Evolutionary conservation across 1,140 invertebrate genomes (phyloP).

Genomic region (Zaprionus camerounensis): DNA sequence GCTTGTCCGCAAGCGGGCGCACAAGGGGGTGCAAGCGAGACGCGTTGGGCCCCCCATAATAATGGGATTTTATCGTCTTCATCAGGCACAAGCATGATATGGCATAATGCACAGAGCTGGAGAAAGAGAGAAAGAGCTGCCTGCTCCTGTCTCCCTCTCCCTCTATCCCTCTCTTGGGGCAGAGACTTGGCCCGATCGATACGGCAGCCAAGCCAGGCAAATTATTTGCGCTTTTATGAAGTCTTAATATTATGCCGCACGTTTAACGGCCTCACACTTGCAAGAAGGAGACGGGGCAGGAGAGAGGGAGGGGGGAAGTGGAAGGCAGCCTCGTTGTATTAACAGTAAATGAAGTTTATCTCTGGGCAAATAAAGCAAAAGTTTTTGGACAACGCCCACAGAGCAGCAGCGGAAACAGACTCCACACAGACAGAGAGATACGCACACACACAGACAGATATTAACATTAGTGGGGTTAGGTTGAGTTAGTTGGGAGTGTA

Average conservation of each 20-base stretch:
- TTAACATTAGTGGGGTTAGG: background rate
- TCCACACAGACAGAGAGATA: background rate
- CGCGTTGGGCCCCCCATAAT: constrained; percentile 75
- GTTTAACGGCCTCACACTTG: constrained; percentile 75
- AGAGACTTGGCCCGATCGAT: constrained; percentile 52
- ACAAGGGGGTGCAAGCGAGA: constrained; percentile 47
- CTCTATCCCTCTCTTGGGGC: too few relatives aligned
- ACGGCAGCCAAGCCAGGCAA: constrained; percentile 36
- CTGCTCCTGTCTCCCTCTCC: background rate
- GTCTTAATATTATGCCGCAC: constrained; percentile 80
- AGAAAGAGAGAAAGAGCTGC: constrained; percentile 15
- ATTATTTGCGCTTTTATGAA: constrained; percentile 81
- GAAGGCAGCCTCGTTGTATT: constrained; percentile 1
- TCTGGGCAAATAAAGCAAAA: constrained; percentile 47
- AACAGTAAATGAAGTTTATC: constrained; percentile 54
- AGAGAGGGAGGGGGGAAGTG: background rate
- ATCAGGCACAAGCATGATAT: constrained; percentile 82
- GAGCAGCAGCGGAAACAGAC: background rate
- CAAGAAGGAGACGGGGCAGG: background rate
- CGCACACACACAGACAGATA: constrained; percentile 8
- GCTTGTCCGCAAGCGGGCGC: constrained; percentile 69
- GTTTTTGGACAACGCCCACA: constrained; percentile 48
- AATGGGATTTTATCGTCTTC: constrained; percentile 84
- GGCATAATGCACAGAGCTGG: constrained; percentile 68
- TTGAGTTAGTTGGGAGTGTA: background rate